phyloP scores from a whole-genome alignment of 2,113 vertebrate genomes.

The Apodemus sylvaticus region DNA sequence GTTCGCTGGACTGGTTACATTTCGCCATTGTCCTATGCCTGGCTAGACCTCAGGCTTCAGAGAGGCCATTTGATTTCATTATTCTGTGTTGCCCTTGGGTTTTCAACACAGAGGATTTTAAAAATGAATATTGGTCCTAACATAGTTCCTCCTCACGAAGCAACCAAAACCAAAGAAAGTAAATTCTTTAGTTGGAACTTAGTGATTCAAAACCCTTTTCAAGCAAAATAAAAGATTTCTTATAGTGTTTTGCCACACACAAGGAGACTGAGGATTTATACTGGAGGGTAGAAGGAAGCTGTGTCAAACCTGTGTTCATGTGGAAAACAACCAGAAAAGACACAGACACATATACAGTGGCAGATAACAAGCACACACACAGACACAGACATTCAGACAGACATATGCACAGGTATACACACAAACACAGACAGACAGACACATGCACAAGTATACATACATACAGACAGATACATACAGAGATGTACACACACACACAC shows the following conservation, averaged over 20 bases:
- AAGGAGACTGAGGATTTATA: not conserved
- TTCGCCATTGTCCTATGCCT: conserved; percentile 37
- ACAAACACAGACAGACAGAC: not conserved
- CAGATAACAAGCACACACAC: not conserved
- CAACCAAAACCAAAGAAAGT: not conserved
- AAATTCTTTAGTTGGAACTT: not conserved
- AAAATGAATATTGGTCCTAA: conserved; percentile 46
- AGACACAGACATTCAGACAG: not conserved
- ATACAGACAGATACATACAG: no score
- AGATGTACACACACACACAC: no score
- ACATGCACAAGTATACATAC: not conserved
- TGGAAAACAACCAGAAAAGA: not conserved
- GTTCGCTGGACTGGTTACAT: conserved; percentile 37
- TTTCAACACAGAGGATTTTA: conserved; percentile 55
- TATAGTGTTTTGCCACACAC: not conserved
- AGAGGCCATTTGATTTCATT: conserved; percentile 13
- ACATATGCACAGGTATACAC: not conserved
- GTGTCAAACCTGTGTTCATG: not conserved
- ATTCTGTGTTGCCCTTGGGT: not conserved
- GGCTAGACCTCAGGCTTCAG: conserved; percentile 51
- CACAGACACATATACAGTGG: not conserved
- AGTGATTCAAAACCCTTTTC: conserved; percentile 11
- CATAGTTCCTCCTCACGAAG: conserved; percentile 44
- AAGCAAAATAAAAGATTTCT: not conserved
- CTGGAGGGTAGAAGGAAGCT: not conserved